Evolutionary conservation across 1,140 invertebrate genomes (phyloP).

Genomic region (Nebria ingens): DNA sequence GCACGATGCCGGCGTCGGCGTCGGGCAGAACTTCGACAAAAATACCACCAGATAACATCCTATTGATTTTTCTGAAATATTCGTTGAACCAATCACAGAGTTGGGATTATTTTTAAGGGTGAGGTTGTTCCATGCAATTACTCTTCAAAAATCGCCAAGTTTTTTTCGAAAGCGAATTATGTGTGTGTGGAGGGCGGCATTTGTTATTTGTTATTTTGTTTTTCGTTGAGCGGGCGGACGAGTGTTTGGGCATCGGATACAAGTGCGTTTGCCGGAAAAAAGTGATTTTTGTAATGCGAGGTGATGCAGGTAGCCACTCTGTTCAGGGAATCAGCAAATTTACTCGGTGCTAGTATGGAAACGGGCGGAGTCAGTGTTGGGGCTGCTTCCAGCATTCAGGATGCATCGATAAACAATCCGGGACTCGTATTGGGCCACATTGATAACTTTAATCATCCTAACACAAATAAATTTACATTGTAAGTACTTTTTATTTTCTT

Average conservation of each 20-base stretch:
- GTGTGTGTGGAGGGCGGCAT: not conserved
- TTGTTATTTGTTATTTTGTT: too few relatives aligned
- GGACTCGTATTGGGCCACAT: not conserved
- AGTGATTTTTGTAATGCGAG: not conserved
- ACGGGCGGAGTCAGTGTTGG: slow-evolving; percentile 33
- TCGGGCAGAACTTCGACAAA: slow-evolving; percentile 30
- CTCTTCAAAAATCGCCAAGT: not conserved
- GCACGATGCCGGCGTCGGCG: slow-evolving; percentile 29
- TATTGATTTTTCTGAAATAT: slow-evolving; percentile 38
- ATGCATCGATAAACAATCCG: slow-evolving; percentile 1
- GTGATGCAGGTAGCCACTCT: slow-evolving; percentile 58
- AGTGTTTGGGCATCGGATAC: not conserved
- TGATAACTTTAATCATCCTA: not conserved
- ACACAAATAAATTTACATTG: slow-evolving; percentile 33
- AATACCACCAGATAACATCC: slow-evolving; percentile 35
- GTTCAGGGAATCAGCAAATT: slow-evolving; percentile 55
- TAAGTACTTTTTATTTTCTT: too few relatives aligned
- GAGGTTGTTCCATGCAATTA: slow-evolving; percentile 31
- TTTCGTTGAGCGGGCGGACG: too few relatives aligned
- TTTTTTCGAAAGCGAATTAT: not conserved
- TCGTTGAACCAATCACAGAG: slow-evolving; percentile 37
- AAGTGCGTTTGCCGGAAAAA: slow-evolving; percentile 3
- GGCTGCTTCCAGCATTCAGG: slow-evolving; percentile 8
- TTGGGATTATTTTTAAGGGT: slow-evolving; percentile 37
- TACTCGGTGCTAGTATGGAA: slow-evolving; percentile 51